These are phyloP conservation scores for Pseudorhombus dupliciocellatus DNA, from an alignment of 2,113 vertebrate genomes.

Conservation along the genomic window DNA sequence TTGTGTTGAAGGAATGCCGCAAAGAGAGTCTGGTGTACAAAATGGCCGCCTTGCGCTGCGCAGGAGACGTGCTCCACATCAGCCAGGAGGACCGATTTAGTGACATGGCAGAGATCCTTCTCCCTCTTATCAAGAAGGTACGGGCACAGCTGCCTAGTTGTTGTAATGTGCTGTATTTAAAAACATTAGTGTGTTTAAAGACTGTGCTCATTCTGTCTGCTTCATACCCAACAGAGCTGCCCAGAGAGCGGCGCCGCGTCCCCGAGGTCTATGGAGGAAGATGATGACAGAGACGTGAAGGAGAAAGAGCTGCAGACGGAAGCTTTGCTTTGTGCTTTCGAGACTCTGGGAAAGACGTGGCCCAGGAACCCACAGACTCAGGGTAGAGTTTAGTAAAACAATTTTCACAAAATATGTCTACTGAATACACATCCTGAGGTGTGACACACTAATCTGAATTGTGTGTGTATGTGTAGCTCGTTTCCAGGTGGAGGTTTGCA, in stretches of 20 bases:
- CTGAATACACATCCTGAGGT: not conserved
- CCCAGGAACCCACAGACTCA: conserved; percentile 87
- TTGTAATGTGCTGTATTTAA: not conserved
- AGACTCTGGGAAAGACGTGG: conserved; percentile 94
- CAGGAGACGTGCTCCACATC: conserved; percentile 85
- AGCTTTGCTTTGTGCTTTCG: conserved; percentile 89
- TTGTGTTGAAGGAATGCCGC: conserved; percentile 91
- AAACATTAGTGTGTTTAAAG: not conserved
- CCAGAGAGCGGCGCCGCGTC: conserved; percentile 74
- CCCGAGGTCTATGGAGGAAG: conserved; percentile 74
- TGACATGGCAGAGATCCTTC: conserved; percentile 87
- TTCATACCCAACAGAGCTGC: conserved; percentile 80
- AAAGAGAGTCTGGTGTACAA: conserved; percentile 93
- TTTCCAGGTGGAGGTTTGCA: conserved; percentile 89
- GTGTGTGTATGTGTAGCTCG: conserved; percentile 76
- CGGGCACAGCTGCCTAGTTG: not conserved
- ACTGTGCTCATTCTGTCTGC: not conserved
- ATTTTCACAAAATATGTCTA: too few relatives aligned
- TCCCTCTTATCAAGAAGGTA: conserved; percentile 96
- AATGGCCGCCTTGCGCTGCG: conserved; percentile 88
- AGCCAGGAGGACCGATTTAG: conserved; percentile 90
- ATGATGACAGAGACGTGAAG: conserved; percentile 81
- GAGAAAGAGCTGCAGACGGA: conserved; percentile 89
- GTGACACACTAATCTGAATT: not conserved
- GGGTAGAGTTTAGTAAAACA: conserved; percentile 49